A percentile compares a stretch with the other conserved stretches of the same genome.
Conservation (phyloP, 2,888 invertebrate species). For the Leucozona laternaria region DNA sequence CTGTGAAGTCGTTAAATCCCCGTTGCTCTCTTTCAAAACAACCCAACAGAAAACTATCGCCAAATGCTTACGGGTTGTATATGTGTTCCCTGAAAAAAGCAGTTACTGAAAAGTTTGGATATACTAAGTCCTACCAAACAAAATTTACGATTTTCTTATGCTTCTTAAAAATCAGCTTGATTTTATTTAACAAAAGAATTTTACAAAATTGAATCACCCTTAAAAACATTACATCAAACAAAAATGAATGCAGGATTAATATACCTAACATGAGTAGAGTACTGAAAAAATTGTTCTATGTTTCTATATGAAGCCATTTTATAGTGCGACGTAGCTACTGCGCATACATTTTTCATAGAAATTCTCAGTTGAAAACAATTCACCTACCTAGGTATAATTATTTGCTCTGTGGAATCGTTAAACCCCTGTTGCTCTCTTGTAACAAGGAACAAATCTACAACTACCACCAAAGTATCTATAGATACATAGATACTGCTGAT, state of each 20-base stretch:
- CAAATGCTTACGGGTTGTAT: no score
- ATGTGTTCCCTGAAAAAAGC: no score
- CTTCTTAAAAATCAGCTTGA: no score
- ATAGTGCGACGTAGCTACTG: slow-evolving; percentile 42
- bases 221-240: no score
- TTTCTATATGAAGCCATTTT: slow-evolving; percentile 37
- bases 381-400: no score
- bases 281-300: slow-evolving; percentile 1
- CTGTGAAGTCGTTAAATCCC: slow-evolving; percentile 27
- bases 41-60: slow-evolving; percentile 7
- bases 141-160: no score
- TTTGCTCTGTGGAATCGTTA: slow-evolving; percentile 16
- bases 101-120: no score
- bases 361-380: slow-evolving; percentile 50
- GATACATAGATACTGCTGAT: slow-evolving; percentile 13
- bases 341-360: slow-evolving; percentile 56
- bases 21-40: slow-evolving; percentile 51
- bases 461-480: slow-evolving; percentile 15
- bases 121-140: no score
- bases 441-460: slow-evolving; percentile 8
- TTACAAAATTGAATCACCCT: no score
- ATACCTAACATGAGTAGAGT: background rate
- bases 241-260: background rate
- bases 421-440: slow-evolving; percentile 57
- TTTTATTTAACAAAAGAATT: no score